Base-by-base conservation (phyloP, 2,113 vertebrate genomes). In the Trichechus manatus region DNA sequence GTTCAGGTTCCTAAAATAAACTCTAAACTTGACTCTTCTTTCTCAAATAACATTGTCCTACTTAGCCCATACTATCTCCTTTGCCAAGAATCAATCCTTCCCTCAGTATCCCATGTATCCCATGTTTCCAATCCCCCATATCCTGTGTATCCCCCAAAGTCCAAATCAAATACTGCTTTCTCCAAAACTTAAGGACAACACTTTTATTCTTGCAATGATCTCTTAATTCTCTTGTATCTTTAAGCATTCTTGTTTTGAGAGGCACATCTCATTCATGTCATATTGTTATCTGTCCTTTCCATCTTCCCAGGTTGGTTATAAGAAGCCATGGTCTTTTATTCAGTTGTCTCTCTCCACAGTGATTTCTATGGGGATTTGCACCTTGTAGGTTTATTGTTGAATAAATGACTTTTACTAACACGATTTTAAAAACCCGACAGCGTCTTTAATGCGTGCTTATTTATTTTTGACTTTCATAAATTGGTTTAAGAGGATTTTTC, bases 391-490 rank as follows among this genome's bases (percentile, higher is more conserved):
- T 84, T 93, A 92, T 77, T 91, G 6, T 91, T 87, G 31, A 82
- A n/a, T 82, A 70, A 82, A 64, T 74, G 29, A 64, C 10, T 95
- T 78, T 84, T 70, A 42, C 3, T 87, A 91, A 86, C 0, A 82
- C 87, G 47, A 93, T 79, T 79, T 79, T 85, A 10, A 36, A 96
- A 95, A 17, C 68, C 15, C 2, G 61, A 17, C 31, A 94, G 8
- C 68, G 53, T 70, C 6, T 89, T 81, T 74, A 61, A n/a, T 44
- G n/a, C 8, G 56, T 78, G n/a, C 3, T 59, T 79, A 53, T 61
- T 83, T 74, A 74, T 75, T 79, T 66, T 92, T 91, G 11, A 75
- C 79, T 96, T 96, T 20, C 33, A 44, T 56, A 50, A 92, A n/a
- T 80, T 78, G 22, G 47, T 68, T 84, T 59, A 59, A 68, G 75